Evolutionary conservation across 2,113 vertebrate genomes (phyloP), one percentile per base, ranked within the genome.

Genomic region (Ammodramus savannarum): DNA sequence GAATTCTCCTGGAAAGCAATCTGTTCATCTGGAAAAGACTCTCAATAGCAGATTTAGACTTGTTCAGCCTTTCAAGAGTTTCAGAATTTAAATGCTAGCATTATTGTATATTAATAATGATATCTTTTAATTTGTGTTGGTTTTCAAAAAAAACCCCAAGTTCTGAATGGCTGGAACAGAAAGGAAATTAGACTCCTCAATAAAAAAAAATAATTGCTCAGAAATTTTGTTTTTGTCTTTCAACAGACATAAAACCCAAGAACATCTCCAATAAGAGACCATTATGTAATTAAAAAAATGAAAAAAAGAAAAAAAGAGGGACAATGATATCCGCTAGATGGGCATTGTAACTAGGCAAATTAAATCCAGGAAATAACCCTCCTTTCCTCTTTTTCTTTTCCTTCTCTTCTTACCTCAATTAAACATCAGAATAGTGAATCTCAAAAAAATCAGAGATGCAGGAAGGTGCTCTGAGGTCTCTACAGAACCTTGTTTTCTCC

Each of bases 131-230:
- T 67, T 83, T 54, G 5, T 67, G 16, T n/a, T 79, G 1, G 2
- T n/a, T 69, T 46, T 61, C 0, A 0, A 55, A 66, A 26, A 49
- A 74, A 69, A 1, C 1, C 4, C 4, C 8, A 58, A 54, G 54
- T 68, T 87, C 34, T 14, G 6, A 73, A 49, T 62, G 31, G 1
- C 44, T 63, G 9, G 3, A 81, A 46, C 12, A 63, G 32, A 84
- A 52, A 63, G 38, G 13, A 87, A 80, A 76, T 49, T n/a, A 49
- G 16, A 54, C 6, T 76, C n/a, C 32, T 68, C 32, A 51, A 73
- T 39, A 67, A 92, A n/a, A 1, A 1, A 41, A 76, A 84, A 77
- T 29, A 49, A 58, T 29, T 39, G 7, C 11, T 75, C 7, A 72
- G 62, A 67, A 43, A 1, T 29, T 66, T 2, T 7, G 2, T 71